Percentiles rank a stretch among this genome's conserved stretches.
These are phyloP conservation scores for Prolemur simus DNA, from an alignment of 2,113 vertebrate genomes.

Conservation along the genomic window DNA sequence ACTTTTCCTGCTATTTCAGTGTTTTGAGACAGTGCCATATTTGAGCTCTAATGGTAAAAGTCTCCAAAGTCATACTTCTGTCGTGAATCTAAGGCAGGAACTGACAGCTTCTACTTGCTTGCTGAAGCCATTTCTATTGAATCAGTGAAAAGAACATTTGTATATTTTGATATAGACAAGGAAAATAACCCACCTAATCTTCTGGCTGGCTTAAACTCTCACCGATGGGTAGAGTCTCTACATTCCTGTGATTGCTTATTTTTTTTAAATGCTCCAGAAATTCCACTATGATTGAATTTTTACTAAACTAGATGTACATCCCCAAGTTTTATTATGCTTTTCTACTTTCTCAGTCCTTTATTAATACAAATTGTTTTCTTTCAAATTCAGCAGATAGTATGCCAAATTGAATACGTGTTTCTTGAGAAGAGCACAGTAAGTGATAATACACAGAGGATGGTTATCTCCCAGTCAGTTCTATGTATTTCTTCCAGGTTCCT, in stretches of 20 bases:
- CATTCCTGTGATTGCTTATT: background rate
- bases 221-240: background rate
- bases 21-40: background rate
- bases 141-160: background rate
- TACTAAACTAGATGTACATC: background rate
- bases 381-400: background rate
- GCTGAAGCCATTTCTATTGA: background rate
- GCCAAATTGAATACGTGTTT: background rate
- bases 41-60: background rate
- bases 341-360: background rate
- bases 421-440: background rate
- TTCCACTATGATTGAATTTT: background rate
- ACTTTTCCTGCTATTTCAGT: background rate
- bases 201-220: background rate
- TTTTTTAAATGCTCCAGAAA: background rate
- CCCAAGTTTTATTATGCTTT: background rate
- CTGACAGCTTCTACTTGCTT: background rate
- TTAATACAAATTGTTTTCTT: background rate
- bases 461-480: background rate
- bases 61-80: background rate
- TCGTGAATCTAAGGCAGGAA: background rate
- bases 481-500: background rate
- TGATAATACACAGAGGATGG: background rate
- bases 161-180: background rate
- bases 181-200: background rate